Base-by-base conservation (phyloP, 2,888 invertebrate species). In the Eugnorisma glareosa region DNA sequence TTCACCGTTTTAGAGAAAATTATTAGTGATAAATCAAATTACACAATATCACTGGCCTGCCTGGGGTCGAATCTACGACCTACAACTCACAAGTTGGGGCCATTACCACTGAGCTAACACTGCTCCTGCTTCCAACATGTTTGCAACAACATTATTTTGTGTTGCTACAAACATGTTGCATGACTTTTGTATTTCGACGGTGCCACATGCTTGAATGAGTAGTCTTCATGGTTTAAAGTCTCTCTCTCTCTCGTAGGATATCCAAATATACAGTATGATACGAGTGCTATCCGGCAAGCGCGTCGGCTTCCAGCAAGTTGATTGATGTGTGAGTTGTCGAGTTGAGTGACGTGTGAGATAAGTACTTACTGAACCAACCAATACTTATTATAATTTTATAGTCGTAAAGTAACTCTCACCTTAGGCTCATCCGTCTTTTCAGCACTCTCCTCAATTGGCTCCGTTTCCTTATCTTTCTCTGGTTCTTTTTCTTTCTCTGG, bases 401-500 rank as follows among this genome's bases (percentile, higher is more conserved):
- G 35, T 35, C 24, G 8, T 35, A 61, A 15, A 64, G 11, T 40
- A 40, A 57, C 18, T 43, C 45, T 57, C 15, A 82, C 86, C 86
- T 82, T 85, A 18, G 86, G 86, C 54, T 73, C 84, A 1, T 84
- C 86, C 0, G 31, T 10, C 43, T 85, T 77, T 13, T 77, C 83
- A n/a, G 63, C 40, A 2, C 8, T 84, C 15, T 72, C 81, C 31
- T 59, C 59, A 6, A 28, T 40, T 13, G 57, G 28, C 35, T 86
- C 73, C 0, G 64, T 5, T 40, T 83, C 83, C 24, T 73, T 79
- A 0, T 79, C 63, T 10, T 73, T 77, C 51, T 66, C 67, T 28
- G 59, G 45, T 37, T 80, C 70, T 35, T 63, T 61, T 10, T 79
- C 79, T 43, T 68, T 66, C 15, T n/a, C n/a, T n/a, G n/a, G n/a